phyloP scores from a whole-genome alignment of 2,888 invertebrate species.

The Teinopalpus imperialis region DNA sequence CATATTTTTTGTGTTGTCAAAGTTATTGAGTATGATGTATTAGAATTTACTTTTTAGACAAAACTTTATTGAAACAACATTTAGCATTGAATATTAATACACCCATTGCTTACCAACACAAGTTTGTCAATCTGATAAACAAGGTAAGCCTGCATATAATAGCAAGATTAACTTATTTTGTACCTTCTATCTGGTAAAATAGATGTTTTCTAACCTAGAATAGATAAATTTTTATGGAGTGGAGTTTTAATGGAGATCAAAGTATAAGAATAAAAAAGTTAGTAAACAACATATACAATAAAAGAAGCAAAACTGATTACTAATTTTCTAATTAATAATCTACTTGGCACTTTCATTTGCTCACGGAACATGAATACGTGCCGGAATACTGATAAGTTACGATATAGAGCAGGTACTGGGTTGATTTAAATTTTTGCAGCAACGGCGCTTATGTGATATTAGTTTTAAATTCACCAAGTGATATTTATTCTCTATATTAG shows the following conservation, averaged over 20 bases:
- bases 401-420: conserved; percentile 57
- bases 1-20: too few species aligned
- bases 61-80: conserved; percentile 1
- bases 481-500: neutral
- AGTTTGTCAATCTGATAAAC: conserved; percentile 18
- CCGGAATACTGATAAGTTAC: conserved; percentile 62
- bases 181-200: too few species aligned
- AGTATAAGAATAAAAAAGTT: too few species aligned
- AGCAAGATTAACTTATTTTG: too few species aligned
- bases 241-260: too few species aligned
- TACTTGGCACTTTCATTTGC: conserved; percentile 62
- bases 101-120: conserved; percentile 5
- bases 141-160: too few species aligned
- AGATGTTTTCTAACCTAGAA: too few species aligned
- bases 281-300: neutral
- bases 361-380: conserved; percentile 57
- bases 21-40: too few species aligned
- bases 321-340: conserved; percentile 44
- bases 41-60: too few species aligned
- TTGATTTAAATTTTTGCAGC: too few species aligned
- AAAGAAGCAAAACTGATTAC: neutral
- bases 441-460: too few species aligned
- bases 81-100: neutral
- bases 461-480: neutral
- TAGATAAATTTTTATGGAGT: too few species aligned